Percentiles rank a stretch among this genome's conserved stretches.
Evolutionary conservation across 2,797 vertebrate genomes (phyloP).

Genomic region (Galagoides demidoff): DNA sequence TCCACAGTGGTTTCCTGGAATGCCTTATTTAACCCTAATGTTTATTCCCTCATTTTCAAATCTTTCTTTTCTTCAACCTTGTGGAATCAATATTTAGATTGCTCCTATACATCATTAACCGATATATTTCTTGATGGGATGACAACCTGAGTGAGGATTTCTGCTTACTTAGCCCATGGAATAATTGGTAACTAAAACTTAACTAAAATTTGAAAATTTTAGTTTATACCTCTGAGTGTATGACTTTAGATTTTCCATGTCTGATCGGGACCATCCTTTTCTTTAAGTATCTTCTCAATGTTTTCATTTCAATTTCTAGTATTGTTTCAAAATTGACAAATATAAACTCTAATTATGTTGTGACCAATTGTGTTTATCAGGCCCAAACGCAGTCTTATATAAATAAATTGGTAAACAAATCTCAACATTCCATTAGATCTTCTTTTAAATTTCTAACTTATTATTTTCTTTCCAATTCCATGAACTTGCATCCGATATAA

Average conservation of each 20-base stretch:
- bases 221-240: not conserved
- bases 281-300: not conserved
- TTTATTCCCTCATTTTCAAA: not conserved
- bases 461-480: not conserved
- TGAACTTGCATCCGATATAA: not conserved
- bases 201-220: not conserved
- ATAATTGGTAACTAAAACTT: not conserved
- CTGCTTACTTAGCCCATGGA: not conserved
- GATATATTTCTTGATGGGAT: not conserved
- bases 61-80: not conserved
- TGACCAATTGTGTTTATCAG: not conserved
- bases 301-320: not conserved
- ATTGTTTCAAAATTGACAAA: not conserved
- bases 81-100: not conserved
- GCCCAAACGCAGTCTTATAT: not conserved
- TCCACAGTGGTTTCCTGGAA: not conserved
- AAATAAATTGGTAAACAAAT: constrained; percentile 13
- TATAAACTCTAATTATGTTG: not conserved
- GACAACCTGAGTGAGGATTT: not conserved
- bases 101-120: not conserved
- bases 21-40: not conserved
- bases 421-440: not conserved
- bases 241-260: not conserved
- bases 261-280: not conserved
- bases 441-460: not conserved